Evolutionary conservation across 1,140 invertebrate genomes (phyloP).

Genomic region (Drosophila tani): DNA sequence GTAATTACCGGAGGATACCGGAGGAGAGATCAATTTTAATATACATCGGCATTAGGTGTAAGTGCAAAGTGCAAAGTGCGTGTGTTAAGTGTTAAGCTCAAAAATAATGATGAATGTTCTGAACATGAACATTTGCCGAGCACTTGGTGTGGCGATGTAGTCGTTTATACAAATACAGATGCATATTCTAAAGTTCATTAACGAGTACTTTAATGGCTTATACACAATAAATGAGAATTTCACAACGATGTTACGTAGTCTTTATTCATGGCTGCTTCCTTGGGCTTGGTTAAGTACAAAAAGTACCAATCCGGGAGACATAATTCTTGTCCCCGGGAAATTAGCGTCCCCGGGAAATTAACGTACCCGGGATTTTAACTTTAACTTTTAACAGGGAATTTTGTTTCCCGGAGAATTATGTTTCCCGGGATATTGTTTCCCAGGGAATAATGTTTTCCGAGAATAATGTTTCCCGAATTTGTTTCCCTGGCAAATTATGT

Average conservation of each 20-base stretch:
- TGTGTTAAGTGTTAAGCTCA: slow-evolving; percentile 57
- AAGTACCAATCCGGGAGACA: neutral
- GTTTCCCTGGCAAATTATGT: too few species aligned
- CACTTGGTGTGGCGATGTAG: slow-evolving; percentile 67
- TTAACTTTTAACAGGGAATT: too few species aligned
- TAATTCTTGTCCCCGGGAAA: too few species aligned
- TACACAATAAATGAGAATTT: slow-evolving; percentile 68
- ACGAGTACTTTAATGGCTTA: slow-evolving; percentile 66
- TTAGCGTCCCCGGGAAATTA: too few species aligned
- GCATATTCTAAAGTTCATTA: slow-evolving; percentile 70
- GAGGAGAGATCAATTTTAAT: slow-evolving; percentile 38
- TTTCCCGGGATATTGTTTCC: too few species aligned
- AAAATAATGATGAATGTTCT: slow-evolving; percentile 67
- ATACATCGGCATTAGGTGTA: slow-evolving; percentile 47
- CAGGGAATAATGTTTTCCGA: too few species aligned
- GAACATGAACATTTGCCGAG: slow-evolving; percentile 65
- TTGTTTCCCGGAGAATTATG: too few species aligned
- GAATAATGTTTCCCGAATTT: too few species aligned
- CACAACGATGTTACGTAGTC: slow-evolving; percentile 43
- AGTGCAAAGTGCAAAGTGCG: slow-evolving; percentile 61
- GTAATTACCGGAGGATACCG: slow-evolving; percentile 40
- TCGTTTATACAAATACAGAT: slow-evolving; percentile 64
- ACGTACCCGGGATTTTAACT: too few species aligned
- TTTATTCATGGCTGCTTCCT: neutral
- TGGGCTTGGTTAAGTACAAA: neutral